Base-by-base conservation (phyloP, 2,888 invertebrate genomes). In the Torymus tubicola region DNA sequence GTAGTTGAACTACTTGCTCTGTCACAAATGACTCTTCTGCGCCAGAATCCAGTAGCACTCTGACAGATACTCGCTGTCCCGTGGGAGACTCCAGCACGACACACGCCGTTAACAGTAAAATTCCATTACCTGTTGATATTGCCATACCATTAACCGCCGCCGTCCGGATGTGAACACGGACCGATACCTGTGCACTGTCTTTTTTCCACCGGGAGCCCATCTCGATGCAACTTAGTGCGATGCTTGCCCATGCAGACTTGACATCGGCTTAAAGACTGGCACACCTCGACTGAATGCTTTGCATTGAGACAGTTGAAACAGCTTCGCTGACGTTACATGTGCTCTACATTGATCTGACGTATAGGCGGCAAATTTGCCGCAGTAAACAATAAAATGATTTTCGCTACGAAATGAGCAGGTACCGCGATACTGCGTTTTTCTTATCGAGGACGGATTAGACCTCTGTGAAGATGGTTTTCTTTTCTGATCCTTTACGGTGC, bases 1-100 rank as follows among this genome's bases (percentile, higher is more conserved):
- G 16, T 4, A 13, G 3, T 65, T 65, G 65, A 42, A 50, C 65
- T 50, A 65, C 5, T 2, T 65, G 65, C 16, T 65, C 65, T 1
- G 65, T 14, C 1, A 65, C 0, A n/a, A 65, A 65, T 13, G 68
- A 68, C 13, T 68, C 68, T 21, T 68, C 21, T 5, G 55, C 57
- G 10, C 57, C 2, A 18, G 68, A 24, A 53, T 68, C 68, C 24
- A 68, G 13, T 3, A 68, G 11, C 1, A 11, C 68, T 18, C 14
- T 2, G 55, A 14, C 1, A 1, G 14, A 50, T n/a, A n/a, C n/a
- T n/a, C n/a, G n/a, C n/a, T n/a, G n/a, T n/a, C n/a, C n/a, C n/a
- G n/a, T n/a, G n/a, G n/a, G n/a, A n/a, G n/a, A n/a, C n/a, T n/a
- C n/a, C n/a, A n/a, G n/a, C n/a, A n/a, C n/a, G n/a, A n/a, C n/a